Conservation (phyloP, 2,888 invertebrate genomes). For the Polyploca ridens region DNA sequence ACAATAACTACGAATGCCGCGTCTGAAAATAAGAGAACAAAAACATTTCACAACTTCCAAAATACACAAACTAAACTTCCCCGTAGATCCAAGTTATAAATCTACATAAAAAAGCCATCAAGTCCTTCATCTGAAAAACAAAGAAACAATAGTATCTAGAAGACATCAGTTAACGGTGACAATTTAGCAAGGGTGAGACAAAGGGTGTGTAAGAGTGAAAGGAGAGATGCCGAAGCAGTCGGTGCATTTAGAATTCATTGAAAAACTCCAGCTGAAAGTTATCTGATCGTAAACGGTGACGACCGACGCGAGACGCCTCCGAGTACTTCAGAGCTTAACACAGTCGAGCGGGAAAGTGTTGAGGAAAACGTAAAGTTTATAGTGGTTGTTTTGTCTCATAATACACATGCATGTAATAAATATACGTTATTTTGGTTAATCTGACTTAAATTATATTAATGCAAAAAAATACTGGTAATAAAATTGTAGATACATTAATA, state of each 20-base stretch:
- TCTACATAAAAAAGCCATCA: constrained; percentile 13
- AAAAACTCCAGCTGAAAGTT: constrained; percentile 79
- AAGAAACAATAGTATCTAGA: constrained; percentile 47
- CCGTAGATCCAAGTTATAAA: not conserved
- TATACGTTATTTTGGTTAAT: no score
- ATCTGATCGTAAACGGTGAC: constrained; percentile 76
- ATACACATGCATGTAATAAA: not conserved
- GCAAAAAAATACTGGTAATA: no score
- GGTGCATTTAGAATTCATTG: constrained; percentile 83
- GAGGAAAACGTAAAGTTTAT: constrained; percentile 7
- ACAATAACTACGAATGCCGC: not conserved
- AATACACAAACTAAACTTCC: not conserved
- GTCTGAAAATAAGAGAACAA: not conserved
- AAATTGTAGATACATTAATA: no score
- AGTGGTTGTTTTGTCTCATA: not conserved
- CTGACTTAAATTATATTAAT: no score
- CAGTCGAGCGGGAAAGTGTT: constrained; percentile 15
- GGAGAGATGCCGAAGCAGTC: constrained; percentile 35
- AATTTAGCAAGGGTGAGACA: constrained; percentile 34
- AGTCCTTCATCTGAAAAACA: constrained; percentile 16
- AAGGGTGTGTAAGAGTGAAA: constrained; percentile 22
- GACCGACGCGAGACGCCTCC: constrained; percentile 25
- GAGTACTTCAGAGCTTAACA: constrained; percentile 10
- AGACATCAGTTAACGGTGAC: constrained; percentile 48
- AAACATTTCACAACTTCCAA: not conserved